phyloP scores from a whole-genome alignment of 2,113 vertebrate species.

The Myotis lucifugus region DNA sequence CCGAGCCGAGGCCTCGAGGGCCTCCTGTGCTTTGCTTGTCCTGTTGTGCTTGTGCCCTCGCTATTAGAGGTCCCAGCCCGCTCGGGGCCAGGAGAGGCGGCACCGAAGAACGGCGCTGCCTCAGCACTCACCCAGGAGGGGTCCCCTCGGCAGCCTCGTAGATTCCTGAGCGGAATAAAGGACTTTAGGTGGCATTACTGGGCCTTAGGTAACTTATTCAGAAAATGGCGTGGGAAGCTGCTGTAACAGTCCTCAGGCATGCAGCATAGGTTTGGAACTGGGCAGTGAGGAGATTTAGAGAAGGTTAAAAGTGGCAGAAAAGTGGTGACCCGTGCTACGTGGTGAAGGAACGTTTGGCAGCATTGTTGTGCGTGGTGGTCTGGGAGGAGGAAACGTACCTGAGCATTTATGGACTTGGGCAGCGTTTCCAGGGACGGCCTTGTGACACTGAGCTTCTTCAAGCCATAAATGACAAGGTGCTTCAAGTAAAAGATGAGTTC shows the following conservation, averaged over 20 bases:
- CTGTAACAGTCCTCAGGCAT: fast-evolving
- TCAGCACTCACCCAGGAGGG: neutral
- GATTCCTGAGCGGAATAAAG: neutral
- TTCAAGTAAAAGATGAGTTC: neutral
- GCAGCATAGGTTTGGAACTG: neutral
- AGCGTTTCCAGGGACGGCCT: neutral
- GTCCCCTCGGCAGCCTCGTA: fast-evolving
- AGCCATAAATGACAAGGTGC: neutral
- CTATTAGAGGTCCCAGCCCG: no score
- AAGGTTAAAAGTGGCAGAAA: neutral
- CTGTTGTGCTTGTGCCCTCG: neutral
- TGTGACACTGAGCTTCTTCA: neutral
- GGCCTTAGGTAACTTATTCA: neutral
- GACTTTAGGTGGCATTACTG: neutral
- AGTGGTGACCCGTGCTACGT: neutral
- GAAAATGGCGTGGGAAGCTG: neutral
- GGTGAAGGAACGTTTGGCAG: neutral
- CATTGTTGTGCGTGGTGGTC: neutral
- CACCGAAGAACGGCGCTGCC: neutral
- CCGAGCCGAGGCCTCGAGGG: neutral
- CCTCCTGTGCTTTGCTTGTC: neutral
- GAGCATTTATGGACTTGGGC: neutral
- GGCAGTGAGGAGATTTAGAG: neutral
- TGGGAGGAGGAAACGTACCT: neutral
- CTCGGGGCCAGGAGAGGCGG: neutral